A percentile compares a stretch with the other conserved stretches of the same genome.
Evolutionary conservation across 2,888 invertebrate species (phyloP).

Genomic region (Sinopyrophorus schimmeli): DNA sequence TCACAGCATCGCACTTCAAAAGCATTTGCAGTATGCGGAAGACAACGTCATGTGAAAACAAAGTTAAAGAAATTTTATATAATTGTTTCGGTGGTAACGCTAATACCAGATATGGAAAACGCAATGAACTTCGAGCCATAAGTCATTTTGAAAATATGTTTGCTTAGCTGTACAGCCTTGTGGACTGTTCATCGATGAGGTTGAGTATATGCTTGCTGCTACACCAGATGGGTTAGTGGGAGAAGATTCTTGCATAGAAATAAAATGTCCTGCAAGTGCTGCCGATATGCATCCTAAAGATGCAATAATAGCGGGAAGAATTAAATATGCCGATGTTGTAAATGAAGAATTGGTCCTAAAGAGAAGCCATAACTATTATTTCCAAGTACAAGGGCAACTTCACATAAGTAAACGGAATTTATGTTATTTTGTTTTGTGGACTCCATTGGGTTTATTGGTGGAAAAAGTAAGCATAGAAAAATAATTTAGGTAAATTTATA

Average conservation of each 20-base stretch:
- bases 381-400: slow-evolving; percentile 21
- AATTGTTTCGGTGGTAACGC: slow-evolving; percentile 12
- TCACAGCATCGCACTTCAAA: not conserved
- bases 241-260: slow-evolving; percentile 17
- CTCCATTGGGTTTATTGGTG: slow-evolving; percentile 17
- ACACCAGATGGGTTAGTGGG: slow-evolving; percentile 25
- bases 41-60: slow-evolving; percentile 13
- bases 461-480: not conserved
- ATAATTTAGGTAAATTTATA: too few species aligned
- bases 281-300: slow-evolving; percentile 9
- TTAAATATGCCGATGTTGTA: slow-evolving; percentile 9
- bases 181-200: slow-evolving; percentile 26
- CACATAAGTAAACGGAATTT: slow-evolving; percentile 17
- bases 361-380: slow-evolving; percentile 18
- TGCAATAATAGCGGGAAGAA: not conserved
- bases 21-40: not conserved
- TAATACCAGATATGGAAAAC: slow-evolving; percentile 13
- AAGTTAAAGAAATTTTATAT: slow-evolving; percentile 14
- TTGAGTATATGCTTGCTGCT: slow-evolving; percentile 16
- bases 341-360: slow-evolving; percentile 15
- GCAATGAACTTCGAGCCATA: slow-evolving; percentile 9
- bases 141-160: slow-evolving; percentile 1
- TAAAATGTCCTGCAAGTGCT: slow-evolving; percentile 21
- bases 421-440: too few species aligned
- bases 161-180: slow-evolving; percentile 2